These are phyloP conservation scores for Ophion ventricosus DNA, from an alignment of 2,888 invertebrate genomes.

Conservation along the genomic window DNA sequence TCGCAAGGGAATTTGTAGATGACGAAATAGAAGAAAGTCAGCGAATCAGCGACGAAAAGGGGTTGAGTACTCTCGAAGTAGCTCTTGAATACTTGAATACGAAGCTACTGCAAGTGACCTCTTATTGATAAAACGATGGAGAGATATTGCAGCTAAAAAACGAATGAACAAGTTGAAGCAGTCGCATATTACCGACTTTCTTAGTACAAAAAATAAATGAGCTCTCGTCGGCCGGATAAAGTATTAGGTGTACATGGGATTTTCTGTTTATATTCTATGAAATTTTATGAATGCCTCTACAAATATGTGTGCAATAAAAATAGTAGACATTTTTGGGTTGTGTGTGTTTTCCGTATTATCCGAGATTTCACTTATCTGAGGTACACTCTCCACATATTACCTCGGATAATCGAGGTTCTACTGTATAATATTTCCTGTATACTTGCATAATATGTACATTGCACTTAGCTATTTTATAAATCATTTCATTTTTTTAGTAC, in stretches of 20 bases:
- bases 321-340: background rate
- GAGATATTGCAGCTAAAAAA: slow-evolving; percentile 64
- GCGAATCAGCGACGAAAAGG: slow-evolving; percentile 50
- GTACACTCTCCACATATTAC: slow-evolving; percentile 21
- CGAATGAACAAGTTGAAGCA: slow-evolving; percentile 55
- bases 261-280: slow-evolving; percentile 19
- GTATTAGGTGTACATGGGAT: background rate
- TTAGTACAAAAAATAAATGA: background rate
- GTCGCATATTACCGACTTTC: slow-evolving; percentile 47
- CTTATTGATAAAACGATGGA: slow-evolving; percentile 61
- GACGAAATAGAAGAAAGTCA: slow-evolving; percentile 21
- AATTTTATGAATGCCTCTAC: background rate
- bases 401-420: slow-evolving; percentile 25
- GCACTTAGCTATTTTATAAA: too few species aligned
- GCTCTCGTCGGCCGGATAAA: background rate
- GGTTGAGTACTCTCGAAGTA: slow-evolving; percentile 52
- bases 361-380: slow-evolving; percentile 28
- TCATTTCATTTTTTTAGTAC: too few species aligned
- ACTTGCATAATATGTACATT: too few species aligned
- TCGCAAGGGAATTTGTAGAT: too few species aligned
- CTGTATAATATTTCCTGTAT: too few species aligned
- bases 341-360: slow-evolving; percentile 23
- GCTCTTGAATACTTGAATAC: slow-evolving; percentile 62
- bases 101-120: slow-evolving; percentile 58
- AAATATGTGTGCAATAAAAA: background rate